Evolutionary conservation across 2,888 invertebrate species (phyloP).

Genomic region (Alentia gelatinosa): DNA sequence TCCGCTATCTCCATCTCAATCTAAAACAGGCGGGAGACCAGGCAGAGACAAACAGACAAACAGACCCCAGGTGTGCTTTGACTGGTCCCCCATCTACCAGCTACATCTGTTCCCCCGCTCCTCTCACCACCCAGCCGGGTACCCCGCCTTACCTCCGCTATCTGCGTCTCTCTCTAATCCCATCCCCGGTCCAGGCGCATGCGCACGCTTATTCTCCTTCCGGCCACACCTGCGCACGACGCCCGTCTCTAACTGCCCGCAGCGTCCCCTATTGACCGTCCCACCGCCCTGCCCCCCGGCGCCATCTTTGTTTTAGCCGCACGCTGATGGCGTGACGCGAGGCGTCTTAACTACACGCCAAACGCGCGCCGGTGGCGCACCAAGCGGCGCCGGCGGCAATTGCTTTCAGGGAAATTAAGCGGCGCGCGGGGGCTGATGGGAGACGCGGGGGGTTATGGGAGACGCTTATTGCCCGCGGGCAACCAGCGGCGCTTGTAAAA

Average conservation of each 20-base stretch:
- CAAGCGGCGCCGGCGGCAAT: not conserved
- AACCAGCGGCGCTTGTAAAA: not conserved
- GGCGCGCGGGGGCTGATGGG: too few species aligned
- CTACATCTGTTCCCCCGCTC: too few species aligned
- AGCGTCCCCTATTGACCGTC: not conserved
- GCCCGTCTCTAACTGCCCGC: not conserved
- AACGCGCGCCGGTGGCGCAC: not conserved
- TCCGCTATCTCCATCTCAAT: too few species aligned
- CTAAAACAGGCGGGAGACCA: not conserved
- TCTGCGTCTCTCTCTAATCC: not conserved
- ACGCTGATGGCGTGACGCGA: conserved; percentile 36
- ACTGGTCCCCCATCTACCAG: too few species aligned
- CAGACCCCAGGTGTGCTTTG: too few species aligned
- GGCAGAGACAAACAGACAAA: too few species aligned
- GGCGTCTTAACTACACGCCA: conserved; percentile 25
- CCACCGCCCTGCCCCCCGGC: not conserved
- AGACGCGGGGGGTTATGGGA: too few species aligned
- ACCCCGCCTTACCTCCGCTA: not conserved
- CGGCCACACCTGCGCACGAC: not conserved
- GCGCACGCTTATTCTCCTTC: not conserved
- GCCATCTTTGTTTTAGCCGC: conserved; percentile 37
- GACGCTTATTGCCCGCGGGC: not conserved
- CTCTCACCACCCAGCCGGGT: not conserved
- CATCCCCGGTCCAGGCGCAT: not conserved
- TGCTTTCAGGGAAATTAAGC: conserved; percentile 8